Percentiles rank a stretch among this genome's conserved stretches.
These are phyloP conservation scores for Punctoribates punctum DNA, from an alignment of 2,888 invertebrate species.

Conservation along the genomic window DNA sequence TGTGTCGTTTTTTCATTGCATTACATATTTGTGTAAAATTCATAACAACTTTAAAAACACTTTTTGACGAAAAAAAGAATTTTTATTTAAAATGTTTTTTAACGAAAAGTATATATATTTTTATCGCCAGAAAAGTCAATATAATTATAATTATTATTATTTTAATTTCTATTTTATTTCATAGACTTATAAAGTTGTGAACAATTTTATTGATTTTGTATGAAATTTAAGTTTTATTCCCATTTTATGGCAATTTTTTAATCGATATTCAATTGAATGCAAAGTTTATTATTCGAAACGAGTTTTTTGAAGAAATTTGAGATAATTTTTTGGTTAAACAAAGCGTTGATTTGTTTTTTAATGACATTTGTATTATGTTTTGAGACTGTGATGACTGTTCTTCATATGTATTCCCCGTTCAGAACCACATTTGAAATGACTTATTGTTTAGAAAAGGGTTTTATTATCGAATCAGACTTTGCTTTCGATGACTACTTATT, in stretches of 20 bases:
- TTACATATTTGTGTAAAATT: conserved; percentile 32
- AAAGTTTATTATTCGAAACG: conserved; percentile 7
- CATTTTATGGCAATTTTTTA: conserved; percentile 23
- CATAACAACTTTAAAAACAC: not conserved
- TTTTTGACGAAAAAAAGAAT: not conserved
- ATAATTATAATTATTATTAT: not conserved
- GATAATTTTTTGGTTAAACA: conserved; percentile 6
- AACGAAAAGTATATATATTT: not conserved
- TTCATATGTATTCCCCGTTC: not conserved
- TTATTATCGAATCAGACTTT: no score
- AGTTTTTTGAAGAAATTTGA: not conserved
- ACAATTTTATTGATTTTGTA: conserved; percentile 18
- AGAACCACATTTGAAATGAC: not conserved
- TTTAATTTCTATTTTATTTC: not conserved
- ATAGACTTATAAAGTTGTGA: not conserved
- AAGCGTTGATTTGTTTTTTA: not conserved
- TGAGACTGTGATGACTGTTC: conserved; percentile 32
- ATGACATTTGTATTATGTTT: conserved; percentile 8
- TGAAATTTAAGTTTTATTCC: not conserved
- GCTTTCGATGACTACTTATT: no score
- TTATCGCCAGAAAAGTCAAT: not conserved
- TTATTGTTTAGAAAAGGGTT: no score
- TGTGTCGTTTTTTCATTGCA: not conserved
- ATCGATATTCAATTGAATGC: conserved; percentile 2
- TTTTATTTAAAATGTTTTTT: conserved; percentile 23